Evolutionary conservation across 2,888 invertebrate genomes (phyloP), one percentile per base, ranked within the genome.

Genomic region (Opisthograptis luteolata): DNA sequence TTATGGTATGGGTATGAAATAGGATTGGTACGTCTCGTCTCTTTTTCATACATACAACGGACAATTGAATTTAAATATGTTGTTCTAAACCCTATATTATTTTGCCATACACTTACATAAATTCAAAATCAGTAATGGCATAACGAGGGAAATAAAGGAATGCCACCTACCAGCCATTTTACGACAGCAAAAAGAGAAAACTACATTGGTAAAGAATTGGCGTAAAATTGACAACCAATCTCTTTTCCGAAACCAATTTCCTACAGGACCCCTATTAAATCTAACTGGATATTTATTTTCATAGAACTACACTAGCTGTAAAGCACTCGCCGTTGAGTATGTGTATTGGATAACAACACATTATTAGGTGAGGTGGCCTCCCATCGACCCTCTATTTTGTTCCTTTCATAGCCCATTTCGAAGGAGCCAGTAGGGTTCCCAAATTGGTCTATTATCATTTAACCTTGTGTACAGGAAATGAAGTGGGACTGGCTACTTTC

Each of bases 371-470:
- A 42, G 44, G 50, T 54, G 51, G 47, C 47, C 37, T 36, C 27
- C 41, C 46, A 8, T 25, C 36, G 55, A 56, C 51, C 56, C 50
- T 8, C 49, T 52, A 43, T 58, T 60, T 34, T 40, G 48, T 42
- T 58, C 58, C 55, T 56, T 60, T 51, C 50, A 59, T 61, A 51
- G 59, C 28, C 53, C 46, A 59, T 54, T 62, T 49, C 34, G 54
- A 49, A 56, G 47, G 52, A 54, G 55, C 47, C 53, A 45, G 45
- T 53, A 43, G 52, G 49, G 52, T 34, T 53, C 51, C 40, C 49
- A 56, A 64, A 64, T 64, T 62, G 60, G 59, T 47, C 63, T 52
- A 58, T 60, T 59, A 64, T 60, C 63, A 55, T 57, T 62, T 57
- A 55, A 60, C 61, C 59, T 58, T 57, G 61, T 60, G 55, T 53